These are phyloP conservation scores for Natator depressus DNA, from an alignment of 2,113 vertebrate genomes.

Conservation along the genomic window DNA sequence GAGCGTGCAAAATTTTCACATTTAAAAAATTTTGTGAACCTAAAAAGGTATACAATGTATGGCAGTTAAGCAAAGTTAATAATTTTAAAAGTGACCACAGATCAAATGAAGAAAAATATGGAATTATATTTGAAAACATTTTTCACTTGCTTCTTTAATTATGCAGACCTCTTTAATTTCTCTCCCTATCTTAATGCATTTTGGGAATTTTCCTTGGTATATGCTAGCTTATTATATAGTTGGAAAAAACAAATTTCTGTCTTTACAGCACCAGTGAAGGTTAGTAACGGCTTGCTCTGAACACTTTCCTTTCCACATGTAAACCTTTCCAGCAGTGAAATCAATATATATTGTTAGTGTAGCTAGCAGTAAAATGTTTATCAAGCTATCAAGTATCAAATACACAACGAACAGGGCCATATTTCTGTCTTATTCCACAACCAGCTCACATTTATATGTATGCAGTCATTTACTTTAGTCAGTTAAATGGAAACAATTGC, in stretches of 20 bases:
- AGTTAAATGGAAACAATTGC: neutral
- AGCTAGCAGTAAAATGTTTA: neutral
- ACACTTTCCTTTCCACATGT: neutral
- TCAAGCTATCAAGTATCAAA: neutral
- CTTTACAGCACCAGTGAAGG: neutral
- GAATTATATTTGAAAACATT: neutral
- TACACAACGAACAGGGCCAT: neutral
- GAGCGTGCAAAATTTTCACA: neutral
- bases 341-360: neutral
- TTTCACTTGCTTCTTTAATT: neutral
- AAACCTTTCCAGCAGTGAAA: neutral
- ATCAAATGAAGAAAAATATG: neutral
- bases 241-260: neutral
- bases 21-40: neutral
- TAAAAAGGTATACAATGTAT: neutral
- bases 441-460: neutral
- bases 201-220: neutral
- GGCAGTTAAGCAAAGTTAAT: neutral
- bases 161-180: neutral
- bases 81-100: neutral
- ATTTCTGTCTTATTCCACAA: neutral
- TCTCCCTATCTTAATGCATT: neutral
- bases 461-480: neutral
- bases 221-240: fast-evolving
- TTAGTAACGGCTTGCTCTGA: neutral